These are phyloP conservation scores for Trichopoda pennipes DNA, from an alignment of 2,888 invertebrate species.

Conservation along the genomic window DNA sequence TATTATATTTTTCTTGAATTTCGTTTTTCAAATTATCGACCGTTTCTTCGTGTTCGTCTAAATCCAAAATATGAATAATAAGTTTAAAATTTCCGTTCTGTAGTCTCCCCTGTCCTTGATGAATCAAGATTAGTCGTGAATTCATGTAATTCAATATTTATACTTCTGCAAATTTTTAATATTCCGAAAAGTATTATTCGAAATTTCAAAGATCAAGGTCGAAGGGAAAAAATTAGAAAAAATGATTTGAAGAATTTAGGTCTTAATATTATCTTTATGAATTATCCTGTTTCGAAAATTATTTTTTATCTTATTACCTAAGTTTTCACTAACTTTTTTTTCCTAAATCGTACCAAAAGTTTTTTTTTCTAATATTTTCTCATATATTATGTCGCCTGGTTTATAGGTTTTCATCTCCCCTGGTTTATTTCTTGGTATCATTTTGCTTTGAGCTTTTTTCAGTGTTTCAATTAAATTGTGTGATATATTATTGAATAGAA, in stretches of 20 bases:
- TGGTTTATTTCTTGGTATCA: conserved; percentile 16
- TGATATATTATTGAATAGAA: conserved; percentile 45
- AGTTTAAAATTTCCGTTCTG: no score
- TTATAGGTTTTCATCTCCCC: conserved; percentile 1
- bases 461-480: conserved; percentile 37
- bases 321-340: conserved; percentile 36
- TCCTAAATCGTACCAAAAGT: conserved; percentile 30
- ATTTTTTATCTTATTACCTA: conserved; percentile 47
- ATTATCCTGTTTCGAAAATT: conserved; percentile 36
- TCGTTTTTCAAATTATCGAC: no score
- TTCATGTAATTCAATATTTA: neutral
- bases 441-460: conserved; percentile 40
- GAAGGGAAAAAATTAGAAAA: neutral
- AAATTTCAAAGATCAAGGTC: neutral
- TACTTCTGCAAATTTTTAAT: neutral
- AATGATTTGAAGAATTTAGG: conserved; percentile 3
- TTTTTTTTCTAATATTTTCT: conserved; percentile 33
- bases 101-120: conserved; percentile 2
- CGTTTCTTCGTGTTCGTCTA: no score
- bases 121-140: conserved; percentile 7
- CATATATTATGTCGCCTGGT: conserved; percentile 7
- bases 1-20: conserved; percentile 1
- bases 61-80: no score
- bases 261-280: conserved; percentile 47
- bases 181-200: neutral